Conservation (phyloP, 2,888 invertebrate species). For the Erebia palarica region DNA sequence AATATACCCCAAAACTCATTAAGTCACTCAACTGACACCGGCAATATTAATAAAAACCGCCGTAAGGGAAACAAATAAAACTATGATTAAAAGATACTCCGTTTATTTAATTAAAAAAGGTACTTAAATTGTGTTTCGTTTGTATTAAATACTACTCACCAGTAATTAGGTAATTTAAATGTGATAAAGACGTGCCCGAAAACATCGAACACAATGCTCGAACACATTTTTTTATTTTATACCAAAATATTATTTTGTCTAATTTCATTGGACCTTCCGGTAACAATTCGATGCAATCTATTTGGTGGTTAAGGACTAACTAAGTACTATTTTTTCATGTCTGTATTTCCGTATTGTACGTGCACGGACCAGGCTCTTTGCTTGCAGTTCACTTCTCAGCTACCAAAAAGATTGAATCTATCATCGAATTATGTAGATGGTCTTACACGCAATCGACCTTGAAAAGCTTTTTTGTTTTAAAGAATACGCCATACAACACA, state of each 20-base stretch:
- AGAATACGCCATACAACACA: too few relatives aligned
- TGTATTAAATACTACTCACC: conserved; percentile 54
- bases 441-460: too few relatives aligned
- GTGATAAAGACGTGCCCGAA: not conserved
- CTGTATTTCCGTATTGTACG: too few relatives aligned
- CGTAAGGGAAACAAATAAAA: conserved; percentile 40
- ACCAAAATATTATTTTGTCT: not conserved
- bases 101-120: conserved; percentile 46
- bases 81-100: conserved; percentile 45
- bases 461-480: too few relatives aligned
- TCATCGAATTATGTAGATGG: too few relatives aligned
- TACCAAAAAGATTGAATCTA: too few relatives aligned
- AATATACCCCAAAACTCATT: not conserved
- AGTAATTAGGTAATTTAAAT: conserved; percentile 30
- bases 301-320: too few relatives aligned
- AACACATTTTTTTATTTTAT: not conserved
- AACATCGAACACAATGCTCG: conserved; percentile 14
- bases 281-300: too few relatives aligned
- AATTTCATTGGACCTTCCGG: not conserved
- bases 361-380: too few relatives aligned
- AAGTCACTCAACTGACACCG: not conserved
- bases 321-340: too few relatives aligned
- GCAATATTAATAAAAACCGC: not conserved
- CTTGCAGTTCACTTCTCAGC: too few relatives aligned
- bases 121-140: conserved; percentile 39